A percentile compares a stretch with the other conserved stretches of the same genome.
phyloP scores from a whole-genome alignment of 2,888 invertebrate species.

The Cerastis leucographa region DNA sequence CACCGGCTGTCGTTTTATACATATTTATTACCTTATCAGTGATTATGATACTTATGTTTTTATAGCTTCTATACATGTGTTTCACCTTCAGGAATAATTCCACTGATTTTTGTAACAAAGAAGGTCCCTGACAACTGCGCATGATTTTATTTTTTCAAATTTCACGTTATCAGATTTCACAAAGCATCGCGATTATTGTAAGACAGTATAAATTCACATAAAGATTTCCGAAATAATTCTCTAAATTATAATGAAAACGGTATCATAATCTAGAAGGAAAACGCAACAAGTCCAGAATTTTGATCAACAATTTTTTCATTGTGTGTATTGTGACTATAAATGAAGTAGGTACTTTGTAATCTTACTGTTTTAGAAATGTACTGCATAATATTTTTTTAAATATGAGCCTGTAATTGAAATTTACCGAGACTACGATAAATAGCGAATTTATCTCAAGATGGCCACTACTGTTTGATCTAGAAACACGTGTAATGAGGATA shows the following conservation, averaged over 20 bases:
- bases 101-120: not conserved
- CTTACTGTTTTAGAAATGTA: not conserved
- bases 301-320: not conserved
- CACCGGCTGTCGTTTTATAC: not conserved
- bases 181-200: not conserved
- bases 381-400: not conserved
- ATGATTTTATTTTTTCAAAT: too few species aligned
- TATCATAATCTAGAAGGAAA: not conserved
- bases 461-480: not conserved
- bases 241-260: not conserved
- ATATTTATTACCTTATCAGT: conserved; percentile 32
- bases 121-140: not conserved
- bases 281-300: not conserved
- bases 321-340: not conserved
- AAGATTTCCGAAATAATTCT: not conserved
- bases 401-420: too few species aligned
- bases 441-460: not conserved
- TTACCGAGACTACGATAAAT: not conserved
- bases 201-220: not conserved
- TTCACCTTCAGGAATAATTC: conserved; percentile 39
- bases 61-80: conserved; percentile 18
- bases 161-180: too few species aligned
- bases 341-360: not conserved
- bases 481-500: not conserved
- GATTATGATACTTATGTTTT: conserved; percentile 35